These are phyloP conservation scores for Bothrops alternatus DNA, from an alignment of 2,797 vertebrate genomes.

Conservation along the genomic window DNA sequence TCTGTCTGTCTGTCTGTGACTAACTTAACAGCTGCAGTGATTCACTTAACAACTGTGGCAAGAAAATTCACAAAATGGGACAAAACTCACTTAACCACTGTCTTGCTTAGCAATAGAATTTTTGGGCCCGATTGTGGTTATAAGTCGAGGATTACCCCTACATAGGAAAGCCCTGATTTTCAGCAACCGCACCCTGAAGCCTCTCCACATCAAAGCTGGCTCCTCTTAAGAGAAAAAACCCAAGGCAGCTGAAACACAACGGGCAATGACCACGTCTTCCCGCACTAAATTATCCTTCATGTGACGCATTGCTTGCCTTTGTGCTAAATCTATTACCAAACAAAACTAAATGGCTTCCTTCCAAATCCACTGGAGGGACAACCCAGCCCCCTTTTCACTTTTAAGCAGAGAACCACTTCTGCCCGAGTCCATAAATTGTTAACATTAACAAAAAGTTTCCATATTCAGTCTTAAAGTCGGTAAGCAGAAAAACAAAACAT, in stretches of 20 bases:
- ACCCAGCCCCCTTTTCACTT: not conserved
- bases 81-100: not conserved
- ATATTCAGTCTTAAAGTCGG: not conserved
- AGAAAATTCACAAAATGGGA: not conserved
- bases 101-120: not conserved
- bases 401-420: not conserved
- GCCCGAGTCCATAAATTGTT: not conserved
- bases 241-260: not conserved
- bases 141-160: not conserved
- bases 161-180: not conserved
- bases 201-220: not conserved
- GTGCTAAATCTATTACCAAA: not conserved
- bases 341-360: not conserved
- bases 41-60: not conserved
- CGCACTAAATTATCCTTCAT: not conserved
- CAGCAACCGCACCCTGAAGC: not conserved
- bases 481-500: not conserved
- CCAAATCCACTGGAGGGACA: not conserved
- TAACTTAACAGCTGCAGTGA: not conserved
- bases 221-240: not conserved
- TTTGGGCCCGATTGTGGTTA: not conserved
- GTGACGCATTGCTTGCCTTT: not conserved
- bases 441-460: not conserved
- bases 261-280: not conserved
- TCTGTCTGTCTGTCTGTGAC: not conserved